Evolutionary conservation across 2,113 vertebrate genomes (phyloP).

Genomic region (Pluvialis apricaria): DNA sequence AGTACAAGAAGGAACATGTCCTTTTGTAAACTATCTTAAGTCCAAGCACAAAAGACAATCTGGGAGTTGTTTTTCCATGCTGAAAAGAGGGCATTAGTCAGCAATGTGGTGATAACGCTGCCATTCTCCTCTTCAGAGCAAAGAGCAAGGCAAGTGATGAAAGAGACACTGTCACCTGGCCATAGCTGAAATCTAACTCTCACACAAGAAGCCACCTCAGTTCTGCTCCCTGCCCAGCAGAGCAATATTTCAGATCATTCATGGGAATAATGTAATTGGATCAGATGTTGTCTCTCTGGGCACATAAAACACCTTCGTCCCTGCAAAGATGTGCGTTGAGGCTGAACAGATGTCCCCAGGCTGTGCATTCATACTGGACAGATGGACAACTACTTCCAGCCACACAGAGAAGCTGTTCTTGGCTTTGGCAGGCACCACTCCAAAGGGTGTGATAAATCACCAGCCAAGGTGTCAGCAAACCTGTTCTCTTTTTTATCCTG

Average conservation of each 20-base stretch:
- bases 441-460: background rate
- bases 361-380: background rate
- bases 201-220: fast-evolving
- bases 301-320: background rate
- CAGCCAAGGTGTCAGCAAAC: background rate
- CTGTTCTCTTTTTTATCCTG: background rate
- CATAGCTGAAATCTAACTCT: background rate
- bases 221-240: no score
- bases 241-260: background rate
- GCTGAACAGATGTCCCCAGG: background rate
- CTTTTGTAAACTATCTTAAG: background rate
- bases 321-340: background rate
- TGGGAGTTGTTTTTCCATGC: background rate
- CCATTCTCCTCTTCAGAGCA: background rate
- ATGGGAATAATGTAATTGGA: fast-evolving
- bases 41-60: background rate
- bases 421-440: background rate
- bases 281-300: background rate
- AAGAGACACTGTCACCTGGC: background rate
- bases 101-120: fast-evolving
- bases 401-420: background rate
- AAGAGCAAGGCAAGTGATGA: background rate
- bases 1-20: background rate
- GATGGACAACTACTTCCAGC: background rate
- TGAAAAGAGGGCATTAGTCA: background rate